Evolutionary conservation across 2,797 vertebrate genomes (phyloP).

Genomic region (Eremophila alpestris): DNA sequence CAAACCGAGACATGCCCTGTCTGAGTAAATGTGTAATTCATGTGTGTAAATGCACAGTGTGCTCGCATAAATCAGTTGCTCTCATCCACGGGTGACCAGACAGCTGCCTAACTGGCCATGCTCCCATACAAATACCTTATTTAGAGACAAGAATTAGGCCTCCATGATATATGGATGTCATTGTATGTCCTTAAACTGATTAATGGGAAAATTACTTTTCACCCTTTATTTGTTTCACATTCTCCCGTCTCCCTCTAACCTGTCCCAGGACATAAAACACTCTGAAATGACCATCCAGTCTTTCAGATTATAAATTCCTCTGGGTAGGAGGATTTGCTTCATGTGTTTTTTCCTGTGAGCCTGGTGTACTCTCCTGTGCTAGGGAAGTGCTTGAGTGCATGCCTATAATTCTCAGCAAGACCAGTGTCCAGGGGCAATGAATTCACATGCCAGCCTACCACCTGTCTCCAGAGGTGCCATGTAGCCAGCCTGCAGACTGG

Average conservation of each 20-base stretch:
- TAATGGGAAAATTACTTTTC: background rate
- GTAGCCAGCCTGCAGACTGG: background rate
- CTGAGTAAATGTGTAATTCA: background rate
- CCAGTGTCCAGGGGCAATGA: background rate
- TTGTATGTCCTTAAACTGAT: background rate
- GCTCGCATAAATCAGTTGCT: constrained; percentile 15
- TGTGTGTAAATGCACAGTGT: background rate
- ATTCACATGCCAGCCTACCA: background rate
- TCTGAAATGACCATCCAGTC: background rate
- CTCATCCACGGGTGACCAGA: background rate
- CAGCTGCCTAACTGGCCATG: background rate
- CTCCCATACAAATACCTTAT: background rate
- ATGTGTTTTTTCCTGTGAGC: background rate
- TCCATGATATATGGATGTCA: background rate
- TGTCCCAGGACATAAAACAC: background rate
- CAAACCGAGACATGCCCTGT: background rate
- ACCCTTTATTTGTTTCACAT: background rate
- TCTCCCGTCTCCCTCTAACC: background rate
- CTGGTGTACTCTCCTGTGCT: rapidly evolving
- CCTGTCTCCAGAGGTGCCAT: background rate
- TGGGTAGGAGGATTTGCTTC: background rate
- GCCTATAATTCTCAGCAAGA: background rate
- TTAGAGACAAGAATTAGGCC: background rate
- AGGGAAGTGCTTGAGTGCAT: background rate
- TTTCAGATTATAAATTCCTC: background rate